Evolutionary conservation across 2,113 vertebrate species (phyloP), one percentile per base, ranked within the genome.

Genomic region (Illadopsis cleaveri): DNA sequence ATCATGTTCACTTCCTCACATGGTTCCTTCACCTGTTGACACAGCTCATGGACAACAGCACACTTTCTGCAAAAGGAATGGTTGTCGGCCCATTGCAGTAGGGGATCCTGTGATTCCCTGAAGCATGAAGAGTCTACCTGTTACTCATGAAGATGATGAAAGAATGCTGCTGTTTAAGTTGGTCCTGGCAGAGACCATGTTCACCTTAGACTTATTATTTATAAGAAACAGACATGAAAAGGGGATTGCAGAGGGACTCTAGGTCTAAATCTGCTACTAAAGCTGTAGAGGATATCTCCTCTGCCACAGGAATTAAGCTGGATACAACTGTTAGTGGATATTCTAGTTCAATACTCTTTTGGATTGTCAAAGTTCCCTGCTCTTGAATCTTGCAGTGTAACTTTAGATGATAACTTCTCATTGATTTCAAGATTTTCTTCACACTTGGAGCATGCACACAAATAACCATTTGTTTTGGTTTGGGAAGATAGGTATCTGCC

Each of bases 251-350:
- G 38, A 66, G 14, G 31, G 18, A 9, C 19, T 79, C 3, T 9
- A 54, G 15, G 37, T 54, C 56, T 80, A 94, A 85, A 89, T 40
- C 69, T 78, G 45, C 37, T 71, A 66, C 56, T 79, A 82, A 82
- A 94, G 12, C 40, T 51, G 11, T 56, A 84, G 38, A 68, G 31
- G 22, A 86, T 48, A 24, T 77, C 48, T 89, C 33, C 47, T 81
- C 23, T 86, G 71, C 33, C 58, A 33, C 48, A 75, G 72, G 35
- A 95, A 90, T 53, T 27, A 60, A 75, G 51, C 20, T 82, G 80
- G 76, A 72, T 50, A 88, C 40, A 51, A 77, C 57, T 76, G 89
- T 89, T 89, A 53, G 51, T 92, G 84, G 78, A 65, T 86, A 65
- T 79, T 90, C 48, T 42, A 76, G 51, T 80, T 50, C 30, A 90